Evolutionary conservation across 2,797 vertebrate species (phyloP).

Genomic region (Enteromius paludinosus): DNA sequence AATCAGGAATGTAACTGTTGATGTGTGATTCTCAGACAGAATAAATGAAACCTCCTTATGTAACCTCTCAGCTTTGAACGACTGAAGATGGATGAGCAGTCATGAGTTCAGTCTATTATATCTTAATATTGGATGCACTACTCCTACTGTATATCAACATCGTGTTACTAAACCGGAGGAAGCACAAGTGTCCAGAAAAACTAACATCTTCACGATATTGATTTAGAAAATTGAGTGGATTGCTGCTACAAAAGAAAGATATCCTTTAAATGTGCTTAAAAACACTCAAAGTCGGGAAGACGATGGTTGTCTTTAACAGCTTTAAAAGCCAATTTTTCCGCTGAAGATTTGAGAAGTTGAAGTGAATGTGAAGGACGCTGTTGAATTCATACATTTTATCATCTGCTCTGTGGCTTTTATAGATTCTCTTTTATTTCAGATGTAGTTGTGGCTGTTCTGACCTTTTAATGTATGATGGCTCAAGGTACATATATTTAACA

Average conservation of each 20-base stretch:
- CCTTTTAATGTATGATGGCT: not conserved
- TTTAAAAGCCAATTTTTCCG: constrained; percentile 50
- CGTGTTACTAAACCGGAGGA: not conserved
- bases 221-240: constrained; percentile 45
- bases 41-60: constrained; percentile 11
- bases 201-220: constrained; percentile 45
- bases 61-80: constrained; percentile 12
- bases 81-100: constrained; percentile 17
- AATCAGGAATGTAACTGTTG: not conserved
- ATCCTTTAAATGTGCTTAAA: constrained; percentile 42
- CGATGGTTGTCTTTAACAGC: constrained; percentile 41
- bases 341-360: constrained; percentile 58
- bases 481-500: constrained; percentile 8
- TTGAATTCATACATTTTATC: constrained; percentile 49
- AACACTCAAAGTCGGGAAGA: constrained; percentile 24
- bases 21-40: not conserved
- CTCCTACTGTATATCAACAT: not conserved
- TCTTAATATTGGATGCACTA: not conserved
- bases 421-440: not conserved
- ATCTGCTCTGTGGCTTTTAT: constrained; percentile 21
- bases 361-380: constrained; percentile 62
- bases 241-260: constrained; percentile 35
- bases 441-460: not conserved
- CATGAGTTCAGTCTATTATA: not conserved
- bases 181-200: constrained; percentile 26